phyloP scores from a whole-genome alignment of 2,888 invertebrate species.

The Ichneumoninae sp. region DNA sequence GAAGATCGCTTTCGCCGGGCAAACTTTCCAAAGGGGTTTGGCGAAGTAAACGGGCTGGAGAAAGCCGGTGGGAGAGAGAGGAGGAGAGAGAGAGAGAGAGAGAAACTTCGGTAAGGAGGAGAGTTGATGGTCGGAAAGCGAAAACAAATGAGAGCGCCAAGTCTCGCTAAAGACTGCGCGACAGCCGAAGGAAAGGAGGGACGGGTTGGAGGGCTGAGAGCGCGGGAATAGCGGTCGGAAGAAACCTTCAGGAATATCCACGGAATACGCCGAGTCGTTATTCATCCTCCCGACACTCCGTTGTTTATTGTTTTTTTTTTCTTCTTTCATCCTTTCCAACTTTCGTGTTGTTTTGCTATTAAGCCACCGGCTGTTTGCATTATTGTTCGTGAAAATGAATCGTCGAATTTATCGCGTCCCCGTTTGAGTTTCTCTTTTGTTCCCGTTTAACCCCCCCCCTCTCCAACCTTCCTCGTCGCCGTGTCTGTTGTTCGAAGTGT shows the following conservation, averaged over 20 bases:
- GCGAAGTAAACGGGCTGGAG: conserved; percentile 18
- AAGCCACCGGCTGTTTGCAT: conserved; percentile 7
- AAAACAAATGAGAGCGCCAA: conserved; percentile 60
- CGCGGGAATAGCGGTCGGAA: not conserved
- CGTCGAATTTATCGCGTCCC: conserved; percentile 10
- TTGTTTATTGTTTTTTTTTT: conserved; percentile 31
- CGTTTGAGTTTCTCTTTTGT: not conserved
- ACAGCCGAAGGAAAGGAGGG: conserved; percentile 2
- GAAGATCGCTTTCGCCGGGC: conserved; percentile 49
- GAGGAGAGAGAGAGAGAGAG: not conserved
- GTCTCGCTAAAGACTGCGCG: conserved; percentile 54
- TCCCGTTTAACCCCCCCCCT: not conserved
- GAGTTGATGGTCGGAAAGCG: conserved; percentile 51
- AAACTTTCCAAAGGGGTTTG: conserved; percentile 58
- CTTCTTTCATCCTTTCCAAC: not conserved
- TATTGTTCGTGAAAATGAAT: conserved; percentile 22
- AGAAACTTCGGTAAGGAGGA: conserved; percentile 25
- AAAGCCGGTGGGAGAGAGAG: conserved; percentile 3
- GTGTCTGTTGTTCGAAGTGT: not conserved
- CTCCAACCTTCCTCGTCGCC: not conserved
- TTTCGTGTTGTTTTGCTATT: not conserved
- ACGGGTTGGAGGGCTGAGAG: not conserved
- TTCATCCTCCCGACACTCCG: conserved; percentile 42
- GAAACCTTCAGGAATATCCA: conserved; percentile 20
- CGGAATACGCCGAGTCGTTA: conserved; percentile 40